Conservation (phyloP, 1,140 invertebrate species). For the Vollenhovia emeryi region DNA sequence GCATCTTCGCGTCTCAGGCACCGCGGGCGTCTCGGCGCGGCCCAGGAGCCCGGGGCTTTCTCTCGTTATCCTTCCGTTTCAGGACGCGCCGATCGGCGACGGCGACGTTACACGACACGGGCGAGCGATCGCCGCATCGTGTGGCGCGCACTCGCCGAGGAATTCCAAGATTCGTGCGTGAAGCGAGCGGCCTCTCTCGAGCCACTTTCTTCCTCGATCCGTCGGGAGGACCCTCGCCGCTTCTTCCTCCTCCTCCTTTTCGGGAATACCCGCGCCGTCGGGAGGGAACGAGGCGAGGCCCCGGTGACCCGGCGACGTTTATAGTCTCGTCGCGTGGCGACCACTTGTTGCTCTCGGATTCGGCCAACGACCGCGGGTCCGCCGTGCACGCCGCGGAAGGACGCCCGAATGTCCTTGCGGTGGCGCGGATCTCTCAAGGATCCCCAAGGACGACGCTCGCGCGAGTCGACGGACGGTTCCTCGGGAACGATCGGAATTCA, state of each 20-base stretch:
- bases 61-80: conserved; percentile 29
- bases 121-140: conserved; percentile 31
- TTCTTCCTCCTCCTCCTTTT: background rate
- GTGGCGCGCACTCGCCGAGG: conserved; percentile 46
- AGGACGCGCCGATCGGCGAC: background rate
- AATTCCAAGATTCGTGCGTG: conserved; percentile 62
- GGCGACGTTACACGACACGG: conserved; percentile 52
- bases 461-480: background rate
- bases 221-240: background rate
- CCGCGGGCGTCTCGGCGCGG: background rate
- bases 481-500: background rate
- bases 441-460: conserved; percentile 35
- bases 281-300: background rate
- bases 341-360: conserved; percentile 51
- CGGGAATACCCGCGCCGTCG: background rate
- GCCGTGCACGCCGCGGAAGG: conserved; percentile 12
- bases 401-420: conserved; percentile 42
- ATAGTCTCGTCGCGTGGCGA: conserved; percentile 7
- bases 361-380: conserved; percentile 24
- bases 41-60: background rate
- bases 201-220: conserved; percentile 59
- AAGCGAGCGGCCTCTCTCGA: conserved; percentile 64
- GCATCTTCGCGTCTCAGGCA: conserved; percentile 5
- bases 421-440: conserved; percentile 28
- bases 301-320: background rate